These are phyloP conservation scores for Hippasteria phrygiana DNA, from an alignment of 53 echinoderm and acorn worm species.

Conservation along the genomic window DNA sequence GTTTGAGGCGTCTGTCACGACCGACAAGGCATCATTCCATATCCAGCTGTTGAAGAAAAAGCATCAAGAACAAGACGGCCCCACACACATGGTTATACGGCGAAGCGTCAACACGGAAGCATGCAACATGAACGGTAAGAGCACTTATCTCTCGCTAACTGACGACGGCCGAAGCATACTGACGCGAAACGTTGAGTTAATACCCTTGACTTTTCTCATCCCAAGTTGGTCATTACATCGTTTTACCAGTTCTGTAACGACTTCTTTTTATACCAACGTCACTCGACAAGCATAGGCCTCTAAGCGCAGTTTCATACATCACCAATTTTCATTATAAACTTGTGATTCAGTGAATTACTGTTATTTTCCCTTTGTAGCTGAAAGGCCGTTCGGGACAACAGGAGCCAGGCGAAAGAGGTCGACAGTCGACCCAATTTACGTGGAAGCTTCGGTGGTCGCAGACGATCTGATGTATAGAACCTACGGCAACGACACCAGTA, in stretches of 20 bases:
- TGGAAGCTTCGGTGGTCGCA: conserved; percentile 83
- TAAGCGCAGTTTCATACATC: no score
- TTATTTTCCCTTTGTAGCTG: conserved; percentile 1
- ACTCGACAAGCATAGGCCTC: no score
- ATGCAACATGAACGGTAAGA: conserved; percentile 49
- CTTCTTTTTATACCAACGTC: background rate
- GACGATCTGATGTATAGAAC: conserved; percentile 76
- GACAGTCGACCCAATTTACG: conserved; percentile 28
- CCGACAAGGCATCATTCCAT: background rate
- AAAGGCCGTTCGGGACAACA: background rate
- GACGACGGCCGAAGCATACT: background rate
- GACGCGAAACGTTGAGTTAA: no score
- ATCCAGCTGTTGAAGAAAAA: background rate
- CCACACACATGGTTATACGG: conserved; percentile 63
- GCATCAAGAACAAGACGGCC: background rate
- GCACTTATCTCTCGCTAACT: background rate
- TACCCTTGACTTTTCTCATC: no score
- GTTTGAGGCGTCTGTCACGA: background rate
- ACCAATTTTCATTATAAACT: no score
- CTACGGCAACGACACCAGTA: conserved; percentile 73
- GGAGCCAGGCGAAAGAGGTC: conserved; percentile 6
- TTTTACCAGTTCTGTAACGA: background rate
- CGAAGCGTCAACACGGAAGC: conserved; percentile 9
- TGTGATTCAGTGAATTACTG: background rate
- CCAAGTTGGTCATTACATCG: no score